These are phyloP conservation scores for Triplophysa dalaica DNA, from an alignment of 2,113 vertebrate species.

Conservation along the genomic window DNA sequence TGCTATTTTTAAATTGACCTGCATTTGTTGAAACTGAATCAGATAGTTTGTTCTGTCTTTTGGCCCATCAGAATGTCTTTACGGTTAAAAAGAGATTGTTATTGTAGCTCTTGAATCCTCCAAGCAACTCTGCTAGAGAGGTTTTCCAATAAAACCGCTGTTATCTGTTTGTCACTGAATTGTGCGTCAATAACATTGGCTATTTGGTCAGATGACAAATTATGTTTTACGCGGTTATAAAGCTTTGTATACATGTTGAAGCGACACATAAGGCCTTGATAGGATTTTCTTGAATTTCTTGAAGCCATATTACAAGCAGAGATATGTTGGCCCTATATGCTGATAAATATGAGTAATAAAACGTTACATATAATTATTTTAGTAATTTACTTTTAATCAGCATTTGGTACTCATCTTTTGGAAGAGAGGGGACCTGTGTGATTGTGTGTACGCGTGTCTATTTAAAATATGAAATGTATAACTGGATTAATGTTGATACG, in stretches of 20 bases:
- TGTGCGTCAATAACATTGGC: conserved; percentile 16
- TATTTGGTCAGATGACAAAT: conserved; percentile 27
- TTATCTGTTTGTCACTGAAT: background rate
- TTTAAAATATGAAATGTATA: conserved; percentile 1
- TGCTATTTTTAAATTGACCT: background rate
- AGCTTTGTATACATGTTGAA: conserved; percentile 30
- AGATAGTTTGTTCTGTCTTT: background rate
- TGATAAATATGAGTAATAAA: conserved; percentile 23
- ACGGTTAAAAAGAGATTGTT: background rate
- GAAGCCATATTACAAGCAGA: conserved; percentile 52
- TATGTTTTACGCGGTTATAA: conserved; percentile 25
- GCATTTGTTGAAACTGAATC: conserved; percentile 21
- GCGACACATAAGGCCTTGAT: conserved; percentile 30
- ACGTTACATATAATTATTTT: background rate
- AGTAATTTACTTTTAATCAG: background rate
- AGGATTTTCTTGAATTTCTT: conserved; percentile 44
- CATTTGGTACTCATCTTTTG: background rate
- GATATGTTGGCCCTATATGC: conserved; percentile 30
- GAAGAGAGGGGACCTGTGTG: background rate
- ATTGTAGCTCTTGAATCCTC: background rate
- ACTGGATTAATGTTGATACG: background rate
- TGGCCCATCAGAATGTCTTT: background rate
- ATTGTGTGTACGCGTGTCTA: background rate
- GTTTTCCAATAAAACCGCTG: background rate
- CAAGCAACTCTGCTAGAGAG: background rate